These are phyloP conservation scores for Origma solitaria DNA, from an alignment of 2,113 vertebrate genomes.

Conservation along the genomic window DNA sequence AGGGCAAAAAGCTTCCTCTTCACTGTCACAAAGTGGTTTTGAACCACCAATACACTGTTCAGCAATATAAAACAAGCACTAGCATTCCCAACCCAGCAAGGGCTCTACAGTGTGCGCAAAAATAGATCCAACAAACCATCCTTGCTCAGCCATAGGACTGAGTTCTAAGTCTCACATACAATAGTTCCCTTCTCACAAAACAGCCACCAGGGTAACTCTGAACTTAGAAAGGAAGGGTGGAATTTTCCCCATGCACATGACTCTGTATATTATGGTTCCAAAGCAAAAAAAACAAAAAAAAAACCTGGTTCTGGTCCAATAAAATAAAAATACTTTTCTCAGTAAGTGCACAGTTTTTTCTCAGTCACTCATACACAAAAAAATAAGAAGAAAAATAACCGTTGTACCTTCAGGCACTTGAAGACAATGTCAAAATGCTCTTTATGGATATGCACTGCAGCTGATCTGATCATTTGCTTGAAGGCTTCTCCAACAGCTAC, in stretches of 20 bases:
- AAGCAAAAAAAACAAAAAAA: not conserved
- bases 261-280: not conserved
- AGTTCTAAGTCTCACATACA: not conserved
- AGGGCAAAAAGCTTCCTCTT: not conserved
- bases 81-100: not conserved
- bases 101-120: not conserved
- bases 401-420: slow-evolving; percentile 83
- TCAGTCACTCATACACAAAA: not conserved
- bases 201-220: not conserved
- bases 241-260: not conserved
- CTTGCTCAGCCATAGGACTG: not conserved
- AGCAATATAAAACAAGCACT: not conserved
- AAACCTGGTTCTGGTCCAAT: not conserved
- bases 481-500: slow-evolving; percentile 79
- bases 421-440: slow-evolving; percentile 86
- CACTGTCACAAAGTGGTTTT: not conserved
- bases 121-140: not conserved
- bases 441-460: slow-evolving; percentile 73
- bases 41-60: not conserved
- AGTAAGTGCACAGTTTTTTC: not conserved
- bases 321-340: not conserved
- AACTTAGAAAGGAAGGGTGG: not conserved
- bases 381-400: not conserved
- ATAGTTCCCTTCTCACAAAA: not conserved
- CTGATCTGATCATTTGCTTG: slow-evolving; percentile 80